These are phyloP conservation scores for Sigmodon hispidus DNA, from an alignment of 2,113 vertebrate species.

Conservation along the genomic window DNA sequence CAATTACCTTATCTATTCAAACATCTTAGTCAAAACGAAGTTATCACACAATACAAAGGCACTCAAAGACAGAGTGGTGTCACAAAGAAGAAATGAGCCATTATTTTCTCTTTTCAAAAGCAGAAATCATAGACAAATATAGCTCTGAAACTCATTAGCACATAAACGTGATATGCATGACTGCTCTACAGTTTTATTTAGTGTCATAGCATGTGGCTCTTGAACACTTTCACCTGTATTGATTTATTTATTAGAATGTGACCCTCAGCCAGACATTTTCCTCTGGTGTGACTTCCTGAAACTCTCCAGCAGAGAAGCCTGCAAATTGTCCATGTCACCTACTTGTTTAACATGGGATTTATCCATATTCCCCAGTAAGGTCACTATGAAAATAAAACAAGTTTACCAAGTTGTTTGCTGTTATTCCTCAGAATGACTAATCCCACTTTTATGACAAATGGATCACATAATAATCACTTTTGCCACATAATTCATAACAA, in stretches of 20 bases:
- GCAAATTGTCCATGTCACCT: neutral
- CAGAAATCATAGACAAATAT: neutral
- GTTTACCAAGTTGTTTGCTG: neutral
- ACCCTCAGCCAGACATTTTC: neutral
- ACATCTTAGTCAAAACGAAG: conserved; percentile 4
- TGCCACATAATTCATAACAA: neutral
- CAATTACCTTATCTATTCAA: conserved; percentile 51
- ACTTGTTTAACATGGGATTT: neutral
- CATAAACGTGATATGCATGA: neutral
- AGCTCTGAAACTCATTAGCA: neutral
- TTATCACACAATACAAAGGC: neutral
- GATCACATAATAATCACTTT: neutral
- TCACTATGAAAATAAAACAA: neutral
- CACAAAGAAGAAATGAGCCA: neutral
- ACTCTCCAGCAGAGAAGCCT: neutral
- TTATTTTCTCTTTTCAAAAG: conserved; percentile 39
- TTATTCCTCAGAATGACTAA: neutral
- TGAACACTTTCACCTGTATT: neutral
- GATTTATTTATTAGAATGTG: neutral
- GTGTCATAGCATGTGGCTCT: accelerated
- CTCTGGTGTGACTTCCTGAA: neutral
- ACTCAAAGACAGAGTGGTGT: neutral
- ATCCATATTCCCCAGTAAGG: neutral
- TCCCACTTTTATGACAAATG: neutral
- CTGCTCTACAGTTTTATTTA: neutral